A percentile compares a stretch with the other conserved stretches of the same genome.
Conservation (phyloP, 2,113 vertebrate species). For the Thomomys bottae region DNA sequence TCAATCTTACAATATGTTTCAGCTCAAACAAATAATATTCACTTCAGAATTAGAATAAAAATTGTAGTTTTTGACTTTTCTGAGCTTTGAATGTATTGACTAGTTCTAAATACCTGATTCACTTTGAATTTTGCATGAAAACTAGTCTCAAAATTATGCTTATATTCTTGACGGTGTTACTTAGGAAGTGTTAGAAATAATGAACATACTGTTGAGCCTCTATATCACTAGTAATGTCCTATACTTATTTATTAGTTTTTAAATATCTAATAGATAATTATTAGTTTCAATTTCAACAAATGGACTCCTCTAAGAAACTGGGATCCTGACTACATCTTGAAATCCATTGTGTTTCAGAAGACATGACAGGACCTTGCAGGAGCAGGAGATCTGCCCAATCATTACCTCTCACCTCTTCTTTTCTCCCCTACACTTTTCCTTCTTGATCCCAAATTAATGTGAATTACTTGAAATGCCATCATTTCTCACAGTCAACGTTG, state of each 20-base stretch:
- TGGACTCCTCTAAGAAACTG: background rate
- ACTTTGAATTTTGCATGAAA: too few relatives aligned
- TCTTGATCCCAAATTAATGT: background rate
- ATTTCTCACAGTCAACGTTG: background rate
- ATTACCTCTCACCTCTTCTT: background rate
- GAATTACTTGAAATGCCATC: background rate
- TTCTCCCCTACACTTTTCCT: background rate
- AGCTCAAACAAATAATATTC: background rate
- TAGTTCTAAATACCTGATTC: too few relatives aligned
- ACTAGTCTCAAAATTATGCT: too few relatives aligned
- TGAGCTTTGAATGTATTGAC: too few relatives aligned
- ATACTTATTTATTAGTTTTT: background rate
- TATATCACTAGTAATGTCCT: background rate
- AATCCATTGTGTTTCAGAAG: background rate
- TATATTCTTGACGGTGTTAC: too few relatives aligned
- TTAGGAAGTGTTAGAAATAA: background rate
- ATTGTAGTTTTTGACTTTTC: background rate
- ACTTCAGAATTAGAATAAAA: background rate
- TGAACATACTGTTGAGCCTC: background rate
- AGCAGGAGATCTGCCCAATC: too few relatives aligned
- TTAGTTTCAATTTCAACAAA: slow-evolving; percentile 4
- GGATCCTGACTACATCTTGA: background rate
- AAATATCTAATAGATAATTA: too few relatives aligned
- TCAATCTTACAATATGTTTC: background rate
- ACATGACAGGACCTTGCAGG: too few relatives aligned